phyloP scores from a whole-genome alignment of 2,888 invertebrate genomes.

The Didymodactylos carnosus region DNA sequence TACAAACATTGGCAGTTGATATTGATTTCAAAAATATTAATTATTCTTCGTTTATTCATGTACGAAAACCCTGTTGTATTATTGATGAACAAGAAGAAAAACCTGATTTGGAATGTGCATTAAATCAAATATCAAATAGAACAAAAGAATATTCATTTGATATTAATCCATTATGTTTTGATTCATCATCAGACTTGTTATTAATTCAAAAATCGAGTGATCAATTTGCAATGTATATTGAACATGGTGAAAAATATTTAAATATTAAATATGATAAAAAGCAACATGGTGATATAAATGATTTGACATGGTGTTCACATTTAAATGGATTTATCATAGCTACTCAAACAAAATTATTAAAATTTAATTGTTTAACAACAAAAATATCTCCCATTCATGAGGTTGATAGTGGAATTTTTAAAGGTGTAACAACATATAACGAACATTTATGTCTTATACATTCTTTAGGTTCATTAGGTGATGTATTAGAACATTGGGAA shows the following conservation, averaged over 20 bases:
- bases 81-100: no score
- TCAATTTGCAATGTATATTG: background rate
- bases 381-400: background rate
- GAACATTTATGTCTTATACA: background rate
- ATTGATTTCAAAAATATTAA: background rate
- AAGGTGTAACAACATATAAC: background rate
- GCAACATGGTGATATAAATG: background rate
- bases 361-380: background rate
- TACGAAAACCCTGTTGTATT: background rate
- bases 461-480: background rate
- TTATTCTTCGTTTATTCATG: background rate
- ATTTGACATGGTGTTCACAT: background rate
- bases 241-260: background rate
- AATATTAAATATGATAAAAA: background rate
- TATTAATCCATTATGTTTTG: background rate
- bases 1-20: no score
- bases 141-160: background rate
- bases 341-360: background rate
- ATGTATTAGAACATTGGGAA: background rate
- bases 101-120: background rate
- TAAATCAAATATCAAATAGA: background rate
- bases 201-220: background rate
- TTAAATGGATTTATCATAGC: background rate
- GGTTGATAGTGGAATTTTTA: background rate
- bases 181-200: background rate